phyloP scores from a whole-genome alignment of 2,113 vertebrate species.

The Bagarius yarrelli region DNA sequence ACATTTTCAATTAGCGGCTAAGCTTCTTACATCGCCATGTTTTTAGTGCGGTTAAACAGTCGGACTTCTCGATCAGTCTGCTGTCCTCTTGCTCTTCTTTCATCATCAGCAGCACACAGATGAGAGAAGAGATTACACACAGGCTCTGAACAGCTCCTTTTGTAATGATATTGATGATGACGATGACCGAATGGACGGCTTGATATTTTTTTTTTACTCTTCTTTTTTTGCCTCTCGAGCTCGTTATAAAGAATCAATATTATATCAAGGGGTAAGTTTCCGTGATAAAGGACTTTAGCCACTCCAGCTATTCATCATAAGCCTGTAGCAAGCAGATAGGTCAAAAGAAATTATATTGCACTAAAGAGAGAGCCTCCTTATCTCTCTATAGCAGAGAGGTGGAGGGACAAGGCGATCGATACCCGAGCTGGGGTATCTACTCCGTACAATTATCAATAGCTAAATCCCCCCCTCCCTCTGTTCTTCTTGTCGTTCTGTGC shows the following conservation, averaged over 20 bases:
- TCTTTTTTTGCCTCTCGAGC: conserved; percentile 67
- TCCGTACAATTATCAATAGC: conserved; percentile 99
- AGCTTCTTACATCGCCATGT: conserved; percentile 33
- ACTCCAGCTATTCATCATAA: conserved; percentile 99
- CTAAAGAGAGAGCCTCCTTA: conserved; percentile 99
- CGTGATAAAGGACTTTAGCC: conserved; percentile 99
- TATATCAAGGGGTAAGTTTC: conserved; percentile 99
- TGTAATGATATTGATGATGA: conserved; percentile 99
- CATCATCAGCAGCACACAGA: conserved; percentile 93
- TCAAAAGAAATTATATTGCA: conserved; percentile 99
- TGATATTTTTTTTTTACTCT: conserved; percentile 81
- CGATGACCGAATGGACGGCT: conserved; percentile 99
- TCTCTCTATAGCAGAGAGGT: conserved; percentile 97
- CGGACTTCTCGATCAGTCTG: conserved; percentile 62
- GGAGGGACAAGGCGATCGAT: conserved; percentile 98
- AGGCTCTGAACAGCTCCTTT: conserved; percentile 76
- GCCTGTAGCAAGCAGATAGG: conserved; percentile 99
- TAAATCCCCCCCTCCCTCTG: conserved; percentile 73
- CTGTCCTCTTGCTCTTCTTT: conserved; percentile 66
- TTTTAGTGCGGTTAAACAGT: conserved; percentile 13
- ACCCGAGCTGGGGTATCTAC: conserved; percentile 90
- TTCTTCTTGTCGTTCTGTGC: conserved; percentile 60
- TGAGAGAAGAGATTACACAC: conserved; percentile 82
- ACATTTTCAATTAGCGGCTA: conserved; percentile 47
- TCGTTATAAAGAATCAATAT: conserved; percentile 99